Percentiles rank a stretch among this genome's conserved stretches.
Evolutionary conservation across 2,113 vertebrate species (phyloP).

Genomic region (Prolemur simus): DNA sequence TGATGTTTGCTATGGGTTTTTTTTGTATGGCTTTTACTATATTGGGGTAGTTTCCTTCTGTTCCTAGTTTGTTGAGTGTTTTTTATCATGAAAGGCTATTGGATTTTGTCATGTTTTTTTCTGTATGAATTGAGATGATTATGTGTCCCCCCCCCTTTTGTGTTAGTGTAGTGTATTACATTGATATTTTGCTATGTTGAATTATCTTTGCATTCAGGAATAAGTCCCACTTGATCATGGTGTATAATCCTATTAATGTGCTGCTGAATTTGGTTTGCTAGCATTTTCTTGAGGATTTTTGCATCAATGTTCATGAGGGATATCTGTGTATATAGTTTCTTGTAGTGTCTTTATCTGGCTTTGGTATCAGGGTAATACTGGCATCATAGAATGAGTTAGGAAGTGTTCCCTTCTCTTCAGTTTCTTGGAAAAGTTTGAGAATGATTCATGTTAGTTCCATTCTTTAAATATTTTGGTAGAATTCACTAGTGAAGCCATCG

Average conservation of each 20-base stretch:
- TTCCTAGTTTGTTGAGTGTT: neutral
- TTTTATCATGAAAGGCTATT: neutral
- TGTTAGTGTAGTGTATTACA: neutral
- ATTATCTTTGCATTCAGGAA: neutral
- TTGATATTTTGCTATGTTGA: neutral
- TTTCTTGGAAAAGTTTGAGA: neutral
- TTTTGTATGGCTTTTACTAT: neutral
- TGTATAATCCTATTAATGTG: neutral
- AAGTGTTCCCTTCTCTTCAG: neutral
- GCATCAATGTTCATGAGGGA: neutral
- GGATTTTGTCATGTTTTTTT: neutral
- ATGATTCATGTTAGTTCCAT: neutral
- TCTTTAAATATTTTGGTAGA: neutral
- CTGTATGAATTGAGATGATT: neutral
- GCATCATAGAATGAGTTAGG: neutral
- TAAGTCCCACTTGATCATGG: neutral
- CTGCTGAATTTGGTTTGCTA: neutral
- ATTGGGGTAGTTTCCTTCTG: neutral
- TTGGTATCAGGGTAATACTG: neutral
- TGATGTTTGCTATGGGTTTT: neutral
- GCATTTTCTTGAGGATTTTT: neutral
- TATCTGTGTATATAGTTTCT: neutral
- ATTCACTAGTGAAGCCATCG: neutral
- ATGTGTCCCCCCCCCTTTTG: neutral
- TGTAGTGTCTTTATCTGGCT: neutral